These are phyloP conservation scores for Staurois parvus DNA, from an alignment of 2,797 vertebrate genomes.

Conservation along the genomic window DNA sequence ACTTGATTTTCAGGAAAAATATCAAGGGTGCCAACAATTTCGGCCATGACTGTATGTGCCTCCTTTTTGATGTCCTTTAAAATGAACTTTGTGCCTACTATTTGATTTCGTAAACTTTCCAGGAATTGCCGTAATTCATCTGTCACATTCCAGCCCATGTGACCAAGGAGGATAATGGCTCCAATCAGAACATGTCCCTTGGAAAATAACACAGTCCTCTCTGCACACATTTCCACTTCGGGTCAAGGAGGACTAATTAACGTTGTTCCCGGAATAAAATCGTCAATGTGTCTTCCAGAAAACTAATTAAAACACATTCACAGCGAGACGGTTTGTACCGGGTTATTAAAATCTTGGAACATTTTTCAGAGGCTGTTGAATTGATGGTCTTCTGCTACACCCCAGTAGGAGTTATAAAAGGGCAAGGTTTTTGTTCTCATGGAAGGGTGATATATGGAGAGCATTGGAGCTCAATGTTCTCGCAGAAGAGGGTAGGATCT, in stretches of 20 bases:
- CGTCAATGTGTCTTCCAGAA: neutral
- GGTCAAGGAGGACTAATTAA: conserved; percentile 23
- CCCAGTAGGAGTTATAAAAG: too few relatives aligned
- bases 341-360: conserved; percentile 9
- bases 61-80: too few relatives aligned
- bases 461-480: neutral
- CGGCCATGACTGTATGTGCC: too few relatives aligned
- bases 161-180: neutral
- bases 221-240: neutral
- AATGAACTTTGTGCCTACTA: neutral
- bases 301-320: conserved; percentile 25
- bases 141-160: neutral
- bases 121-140: neutral
- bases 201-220: neutral
- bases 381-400: too few relatives aligned
- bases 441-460: too few relatives aligned
- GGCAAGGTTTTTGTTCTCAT: too few relatives aligned
- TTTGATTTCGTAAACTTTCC: neutral
- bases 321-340: conserved; percentile 19
- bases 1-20: too few relatives aligned
- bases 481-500: neutral
- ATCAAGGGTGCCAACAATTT: too few relatives aligned
- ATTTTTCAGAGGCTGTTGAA: neutral
- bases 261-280: conserved; percentile 20
- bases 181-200: neutral